A percentile compares a stretch with the other conserved stretches of the same genome.
Evolutionary conservation across 2,888 invertebrate genomes (phyloP).

Genomic region (Ophonus ardosiacus): DNA sequence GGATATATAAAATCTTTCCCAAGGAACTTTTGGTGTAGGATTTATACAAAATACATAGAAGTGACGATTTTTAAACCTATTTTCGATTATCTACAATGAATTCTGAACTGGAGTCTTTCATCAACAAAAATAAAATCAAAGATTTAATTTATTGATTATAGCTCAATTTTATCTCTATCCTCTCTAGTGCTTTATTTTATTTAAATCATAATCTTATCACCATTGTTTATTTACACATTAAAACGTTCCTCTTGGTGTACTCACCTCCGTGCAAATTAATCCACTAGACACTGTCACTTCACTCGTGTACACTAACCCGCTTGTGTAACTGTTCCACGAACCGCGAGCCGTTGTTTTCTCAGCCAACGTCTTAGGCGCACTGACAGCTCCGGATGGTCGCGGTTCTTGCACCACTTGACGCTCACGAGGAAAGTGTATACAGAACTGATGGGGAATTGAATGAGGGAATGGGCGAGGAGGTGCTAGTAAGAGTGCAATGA

Average conservation of each 20-base stretch:
- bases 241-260: neutral
- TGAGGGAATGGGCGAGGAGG: neutral
- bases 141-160: too few species aligned
- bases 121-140: too few species aligned
- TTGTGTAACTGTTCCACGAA: neutral
- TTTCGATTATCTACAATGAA: too few species aligned
- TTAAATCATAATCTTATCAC: too few species aligned
- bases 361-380: slow-evolving; percentile 26
- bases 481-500: neutral
- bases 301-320: neutral
- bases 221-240: too few species aligned
- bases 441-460: slow-evolving; percentile 7
- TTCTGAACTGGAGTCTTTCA: too few species aligned
- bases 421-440: neutral
- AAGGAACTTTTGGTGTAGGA: too few species aligned
- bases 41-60: too few species aligned
- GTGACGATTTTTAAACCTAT: too few species aligned
- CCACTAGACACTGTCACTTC: neutral
- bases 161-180: too few species aligned
- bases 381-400: slow-evolving; percentile 39
- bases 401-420: slow-evolving; percentile 4
- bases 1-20: too few species aligned
- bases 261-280: neutral
- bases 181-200: too few species aligned
- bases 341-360: neutral